These are phyloP conservation scores for Acanthoscelides obtectus DNA, from an alignment of 2,888 invertebrate species.

Conservation along the genomic window DNA sequence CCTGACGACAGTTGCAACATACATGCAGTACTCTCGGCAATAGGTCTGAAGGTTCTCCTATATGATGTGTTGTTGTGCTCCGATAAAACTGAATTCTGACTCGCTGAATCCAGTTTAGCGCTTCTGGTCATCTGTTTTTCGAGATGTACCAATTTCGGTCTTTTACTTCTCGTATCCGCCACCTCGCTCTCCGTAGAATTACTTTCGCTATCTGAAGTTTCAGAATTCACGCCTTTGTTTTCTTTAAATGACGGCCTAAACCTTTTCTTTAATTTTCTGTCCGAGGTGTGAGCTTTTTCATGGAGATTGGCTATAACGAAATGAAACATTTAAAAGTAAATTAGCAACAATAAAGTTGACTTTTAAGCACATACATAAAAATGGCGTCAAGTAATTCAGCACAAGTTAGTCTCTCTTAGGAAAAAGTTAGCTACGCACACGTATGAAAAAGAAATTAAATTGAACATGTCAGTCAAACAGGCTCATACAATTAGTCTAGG, in stretches of 20 bases:
- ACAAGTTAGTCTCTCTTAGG: too few species aligned
- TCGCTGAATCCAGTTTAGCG: neutral
- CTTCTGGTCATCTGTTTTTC: neutral
- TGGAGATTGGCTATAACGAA: too few species aligned
- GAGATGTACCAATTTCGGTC: neutral
- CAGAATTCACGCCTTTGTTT: neutral
- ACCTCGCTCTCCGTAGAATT: neutral
- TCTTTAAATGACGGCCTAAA: neutral
- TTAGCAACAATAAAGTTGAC: too few species aligned
- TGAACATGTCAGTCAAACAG: too few species aligned
- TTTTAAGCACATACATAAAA: too few species aligned
- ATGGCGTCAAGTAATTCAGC: too few species aligned
- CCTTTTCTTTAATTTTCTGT: neutral
- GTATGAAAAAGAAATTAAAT: too few species aligned
- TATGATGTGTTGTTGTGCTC: neutral
- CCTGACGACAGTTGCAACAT: neutral
- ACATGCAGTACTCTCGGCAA: neutral
- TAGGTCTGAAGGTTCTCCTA: neutral
- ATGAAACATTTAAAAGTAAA: too few species aligned
- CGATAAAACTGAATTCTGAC: neutral
- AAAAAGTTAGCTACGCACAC: too few species aligned
- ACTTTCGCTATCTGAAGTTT: neutral
- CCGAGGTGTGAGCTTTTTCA: neutral
- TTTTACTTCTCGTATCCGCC: neutral
- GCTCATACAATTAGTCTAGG: too few species aligned